Evolutionary conservation across 2,888 invertebrate species (phyloP).

Genomic region (Phengaris arion): DNA sequence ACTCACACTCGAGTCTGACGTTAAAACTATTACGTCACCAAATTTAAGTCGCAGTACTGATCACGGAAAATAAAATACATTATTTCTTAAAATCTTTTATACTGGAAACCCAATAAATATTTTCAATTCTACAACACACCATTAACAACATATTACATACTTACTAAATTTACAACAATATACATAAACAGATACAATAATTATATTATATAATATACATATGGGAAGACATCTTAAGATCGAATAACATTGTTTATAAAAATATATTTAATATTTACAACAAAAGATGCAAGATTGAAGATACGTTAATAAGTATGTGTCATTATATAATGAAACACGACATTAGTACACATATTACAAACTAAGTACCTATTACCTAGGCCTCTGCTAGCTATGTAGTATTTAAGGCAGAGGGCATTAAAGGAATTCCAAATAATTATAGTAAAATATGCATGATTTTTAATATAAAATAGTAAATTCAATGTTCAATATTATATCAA

Average conservation of each 20-base stretch:
- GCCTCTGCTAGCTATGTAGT: too few species aligned
- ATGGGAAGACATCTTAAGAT: constrained; percentile 17
- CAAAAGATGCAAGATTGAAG: not conserved
- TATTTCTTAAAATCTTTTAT: not conserved
- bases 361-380: too few species aligned
- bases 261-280: constrained; percentile 3
- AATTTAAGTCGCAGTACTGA: not conserved
- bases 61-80: constrained; percentile 23
- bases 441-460: too few species aligned
- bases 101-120: constrained; percentile 1
- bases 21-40: not conserved
- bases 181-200: constrained; percentile 3
- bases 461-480: too few species aligned
- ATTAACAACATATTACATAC: not conserved
- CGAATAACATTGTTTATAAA: not conserved
- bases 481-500: too few species aligned
- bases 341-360: too few species aligned
- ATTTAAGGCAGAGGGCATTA: too few species aligned
- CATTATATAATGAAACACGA: too few species aligned
- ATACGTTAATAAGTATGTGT: not conserved
- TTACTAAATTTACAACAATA: constrained; percentile 1
- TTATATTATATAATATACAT: not conserved
- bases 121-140: constrained; percentile 11
- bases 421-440: too few species aligned
- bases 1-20: not conserved